Evolutionary conservation across 1,140 invertebrate species (phyloP).

Genomic region (Macrosteles quadrilineatus): DNA sequence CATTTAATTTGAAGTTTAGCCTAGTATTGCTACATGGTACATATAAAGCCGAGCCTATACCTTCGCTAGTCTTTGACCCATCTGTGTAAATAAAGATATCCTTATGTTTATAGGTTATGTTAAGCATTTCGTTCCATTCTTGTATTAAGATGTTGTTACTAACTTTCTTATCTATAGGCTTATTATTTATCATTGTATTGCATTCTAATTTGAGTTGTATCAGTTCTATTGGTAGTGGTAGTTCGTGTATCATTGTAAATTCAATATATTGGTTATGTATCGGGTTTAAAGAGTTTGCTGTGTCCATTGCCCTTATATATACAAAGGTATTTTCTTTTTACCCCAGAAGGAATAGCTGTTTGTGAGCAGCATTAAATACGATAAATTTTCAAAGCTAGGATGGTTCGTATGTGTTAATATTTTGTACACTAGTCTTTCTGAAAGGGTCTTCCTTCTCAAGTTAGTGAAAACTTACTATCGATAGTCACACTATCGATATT

Average conservation of each 20-base stretch:
- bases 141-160: neutral
- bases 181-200: neutral
- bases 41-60: neutral
- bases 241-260: neutral
- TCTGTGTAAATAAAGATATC: neutral
- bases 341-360: neutral
- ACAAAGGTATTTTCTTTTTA: neutral
- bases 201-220: neutral
- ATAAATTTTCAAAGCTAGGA: neutral
- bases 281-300: neutral
- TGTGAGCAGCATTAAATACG: neutral
- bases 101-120: slow-evolving; percentile 3
- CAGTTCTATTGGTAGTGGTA: no score
- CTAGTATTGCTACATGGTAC: neutral
- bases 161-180: neutral
- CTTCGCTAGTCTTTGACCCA: neutral
- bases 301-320: neutral
- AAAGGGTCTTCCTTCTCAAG: neutral
- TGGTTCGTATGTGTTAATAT: neutral
- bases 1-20: neutral
- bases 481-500: no score
- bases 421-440: neutral
- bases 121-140: neutral
- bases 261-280: neutral
- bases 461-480: no score